Percentiles rank a stretch among this genome's conserved stretches.
phyloP scores from a whole-genome alignment of 1,140 invertebrate genomes.

The Zophobas morio region DNA sequence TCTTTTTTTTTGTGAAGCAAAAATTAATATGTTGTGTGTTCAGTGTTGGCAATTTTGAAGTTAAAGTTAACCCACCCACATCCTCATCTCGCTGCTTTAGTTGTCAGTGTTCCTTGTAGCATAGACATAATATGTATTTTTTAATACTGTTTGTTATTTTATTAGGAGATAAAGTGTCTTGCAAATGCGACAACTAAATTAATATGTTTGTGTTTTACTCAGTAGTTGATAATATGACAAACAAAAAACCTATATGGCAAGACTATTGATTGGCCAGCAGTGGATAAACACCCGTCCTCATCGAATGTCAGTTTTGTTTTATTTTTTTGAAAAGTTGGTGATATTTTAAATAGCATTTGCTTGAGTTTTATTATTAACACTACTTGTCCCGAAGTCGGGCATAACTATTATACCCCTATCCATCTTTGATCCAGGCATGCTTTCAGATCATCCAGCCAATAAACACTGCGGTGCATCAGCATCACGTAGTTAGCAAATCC shows the following conservation, averaged over 20 bases:
- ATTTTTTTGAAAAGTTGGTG: constrained; percentile 63
- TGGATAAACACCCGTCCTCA: constrained; percentile 62
- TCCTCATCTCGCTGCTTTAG: constrained; percentile 60
- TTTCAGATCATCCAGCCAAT: constrained; percentile 47
- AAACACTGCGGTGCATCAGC: constrained; percentile 55
- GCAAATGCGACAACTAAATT: constrained; percentile 51
- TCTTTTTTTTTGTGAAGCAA: constrained; percentile 37
- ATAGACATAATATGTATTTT: constrained; percentile 52
- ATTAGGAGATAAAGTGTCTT: constrained; percentile 57
- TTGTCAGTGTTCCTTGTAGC: constrained; percentile 66
- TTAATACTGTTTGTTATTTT: constrained; percentile 57
- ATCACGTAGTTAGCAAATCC: constrained; percentile 52
- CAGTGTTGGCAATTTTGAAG: constrained; percentile 46
- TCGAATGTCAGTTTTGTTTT: constrained; percentile 57
- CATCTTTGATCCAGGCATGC: constrained; percentile 56
- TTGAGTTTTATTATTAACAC: constrained; percentile 55
- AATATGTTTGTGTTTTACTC: constrained; percentile 47
- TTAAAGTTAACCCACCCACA: constrained; percentile 45
- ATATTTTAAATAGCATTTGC: constrained; percentile 64
- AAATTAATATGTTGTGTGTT: constrained; percentile 42
- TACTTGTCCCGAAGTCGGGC: constrained; percentile 35
- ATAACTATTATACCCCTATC: constrained; percentile 35
- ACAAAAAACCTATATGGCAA: constrained; percentile 39
- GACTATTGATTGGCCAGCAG: constrained; percentile 59
- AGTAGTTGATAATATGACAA: constrained; percentile 52